A percentile compares a stretch with the other conserved stretches of the same genome.
phyloP scores from a whole-genome alignment of 1,140 invertebrate species.

The Hormaphis cornu region DNA sequence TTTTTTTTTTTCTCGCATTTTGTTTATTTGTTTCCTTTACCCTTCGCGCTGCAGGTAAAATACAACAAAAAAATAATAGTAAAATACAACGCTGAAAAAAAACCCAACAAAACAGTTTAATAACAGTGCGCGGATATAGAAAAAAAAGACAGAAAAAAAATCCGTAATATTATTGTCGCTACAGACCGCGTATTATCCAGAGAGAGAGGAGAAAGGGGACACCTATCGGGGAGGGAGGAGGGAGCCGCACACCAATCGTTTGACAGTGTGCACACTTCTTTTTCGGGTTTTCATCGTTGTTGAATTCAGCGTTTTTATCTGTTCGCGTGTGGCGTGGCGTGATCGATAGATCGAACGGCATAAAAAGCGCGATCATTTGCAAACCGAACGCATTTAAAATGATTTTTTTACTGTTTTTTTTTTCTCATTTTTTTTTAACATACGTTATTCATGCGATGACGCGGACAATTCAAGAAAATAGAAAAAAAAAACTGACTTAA shows the following conservation, averaged over 20 bases:
- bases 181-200: no score
- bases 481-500: no score
- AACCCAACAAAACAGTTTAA: no score
- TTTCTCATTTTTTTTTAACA: background rate
- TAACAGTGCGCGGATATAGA: no score
- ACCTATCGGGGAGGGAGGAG: background rate
- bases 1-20: slow-evolving; percentile 19
- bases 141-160: background rate
- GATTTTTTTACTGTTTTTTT: background rate
- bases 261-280: background rate
- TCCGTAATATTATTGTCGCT: no score
- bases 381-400: slow-evolving; percentile 3
- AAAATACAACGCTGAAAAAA: background rate
- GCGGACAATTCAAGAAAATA: background rate
- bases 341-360: background rate
- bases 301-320: background rate
- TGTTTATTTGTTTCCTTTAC: no score
- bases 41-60: slow-evolving; percentile 18
- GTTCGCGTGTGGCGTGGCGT: slow-evolving; percentile 19
- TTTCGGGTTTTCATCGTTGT: slow-evolving; percentile 6
- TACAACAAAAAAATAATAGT: background rate
- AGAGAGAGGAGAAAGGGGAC: background rate
- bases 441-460: background rate
- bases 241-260: slow-evolving; percentile 16
- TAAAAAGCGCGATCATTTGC: background rate